Evolutionary conservation across 2,888 invertebrate species (phyloP), one percentile per base, ranked within the genome.

Genomic region (Caenorhabditis imperialis): DNA sequence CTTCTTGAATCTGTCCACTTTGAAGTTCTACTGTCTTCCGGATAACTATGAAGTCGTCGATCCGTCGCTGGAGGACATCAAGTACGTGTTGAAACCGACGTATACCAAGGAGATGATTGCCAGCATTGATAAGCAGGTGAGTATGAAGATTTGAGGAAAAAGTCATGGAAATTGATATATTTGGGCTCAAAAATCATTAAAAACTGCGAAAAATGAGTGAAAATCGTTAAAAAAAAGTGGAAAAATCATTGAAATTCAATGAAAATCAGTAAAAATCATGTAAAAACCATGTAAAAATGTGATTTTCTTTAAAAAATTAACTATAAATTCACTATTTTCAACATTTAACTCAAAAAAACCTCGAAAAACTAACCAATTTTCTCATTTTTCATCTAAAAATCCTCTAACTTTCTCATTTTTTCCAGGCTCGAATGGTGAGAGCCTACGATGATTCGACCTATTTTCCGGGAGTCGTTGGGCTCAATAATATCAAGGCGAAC

Each of bases 1-100:
- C 0, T 99, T 94, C 88, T 37, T 83, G 12, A 99, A 99, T 90
- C 91, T 99, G 55, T 94, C 94, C 84, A 97, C 98, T 0, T 90
- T 99, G 73, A 94, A 95, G 88, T 99, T 99, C 90, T 99, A 99
- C 89, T 99, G 99, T 88, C 91, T 99, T 74, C 99, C 99, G 1
- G 99, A 99, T 88, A 99, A 99, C 89, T 99, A 99, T 90, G 96
- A 99, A 91, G 95, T 99, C 83, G 94, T 97, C 84, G 96, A 95
- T 93, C 91, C 91, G 89, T 97, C 98, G 0, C 89, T 99, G 77
- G 97, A 97, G 89, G 99, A 99, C 88, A 99, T 99, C 69, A 97
- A 90, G 90, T 99, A 97, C 91, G 95, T 99, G 0, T 90, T 99
- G 77, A 97, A 99, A 90, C 99, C 99, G 12, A 98, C 95, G 22